Evolutionary conservation across 2,888 invertebrate genomes (phyloP), one percentile per base, ranked within the genome.

Genomic region (Protophormia terraenovae): DNA sequence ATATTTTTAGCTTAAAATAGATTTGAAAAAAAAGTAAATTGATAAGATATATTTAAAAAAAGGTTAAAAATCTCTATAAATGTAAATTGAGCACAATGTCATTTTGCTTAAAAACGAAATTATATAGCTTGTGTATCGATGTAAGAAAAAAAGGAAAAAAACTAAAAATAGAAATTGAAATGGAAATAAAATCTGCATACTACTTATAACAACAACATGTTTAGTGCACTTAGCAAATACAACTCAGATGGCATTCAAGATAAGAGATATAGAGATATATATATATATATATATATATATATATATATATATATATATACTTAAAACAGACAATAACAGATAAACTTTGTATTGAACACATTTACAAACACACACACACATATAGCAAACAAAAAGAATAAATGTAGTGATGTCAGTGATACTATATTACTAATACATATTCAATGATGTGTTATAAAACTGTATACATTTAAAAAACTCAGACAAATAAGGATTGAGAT

Each of bases 301-400:
- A n/a, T n/a, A n/a, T n/a, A n/a, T n/a, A n/a, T n/a, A n/a, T n/a
- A n/a, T n/a, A n/a, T n/a, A n/a, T n/a, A n/a, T 47, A 69, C 62
- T 69, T 64, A 41, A 75, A 85, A 47, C 64, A 69, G 14, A 81
- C 78, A 69, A 84, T 41, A 69, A 69, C 29, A 75, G 29, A 81
- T 58, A 75, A 60, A 69, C 50, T 27, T 60, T 29, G 8, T 50
- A 64, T 24, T 64, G 22, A 71, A 45, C 45, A 64, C 41, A 60
- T 71, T 24, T 55, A 55, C 22, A 62, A 14, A 53, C 5, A 22
- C 10, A 62, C 3, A 41, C 58, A 58, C 19, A 38, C 38, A 60
- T 12, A 22, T 55, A 12, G 14, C 50, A 19, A 29, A 60, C n/a
- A 67, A 32, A 47, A 24, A n/a, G n/a, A n/a, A 16, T 22, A 1